Evolutionary conservation across 2,113 vertebrate genomes (phyloP), one percentile per base, ranked within the genome.

Genomic region (Macheiramphus alcinus): DNA sequence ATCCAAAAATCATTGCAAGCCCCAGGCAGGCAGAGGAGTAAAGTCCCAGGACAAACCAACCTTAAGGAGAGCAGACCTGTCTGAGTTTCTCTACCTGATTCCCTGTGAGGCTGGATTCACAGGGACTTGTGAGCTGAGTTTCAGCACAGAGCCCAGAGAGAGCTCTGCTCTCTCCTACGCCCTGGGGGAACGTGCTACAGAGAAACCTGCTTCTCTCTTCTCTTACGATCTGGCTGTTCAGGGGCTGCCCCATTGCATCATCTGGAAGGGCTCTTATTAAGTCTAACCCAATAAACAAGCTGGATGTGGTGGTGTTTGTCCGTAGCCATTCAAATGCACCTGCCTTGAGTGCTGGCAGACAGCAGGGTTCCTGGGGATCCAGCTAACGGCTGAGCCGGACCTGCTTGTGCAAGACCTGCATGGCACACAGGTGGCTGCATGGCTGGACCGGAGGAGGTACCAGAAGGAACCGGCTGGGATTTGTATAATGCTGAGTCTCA

Each of bases 331-430:
- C 1, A 12, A 22, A 23, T 1, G 1, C 29, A 5, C 4, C 43
- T 9, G 53, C 86, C 22, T 2, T 2, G 19, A 13, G 14, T 19
- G 42, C 71, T 9, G 47, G 21, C 32, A 9, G 13, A 0, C 17
- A 5, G 26, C 16, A 5, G 61, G 9, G 31, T 5, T 58, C 36
- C 27, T 29, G 62, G 27, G 31, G 12, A 16, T 14, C 11, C 67
- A 11, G 58, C 34, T 11, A 0, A 0, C 1, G 9, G 47, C 16
- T 31, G 17, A 23, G 34, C 38, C 32, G 58, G 47, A 17, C 45
- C 67, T 25, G 43, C 16, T 14, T 13, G 34, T 7, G 14, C 0
- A 0, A 40, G 32, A n/a, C 40, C 58, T 4, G 4, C 0, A 0
- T 14, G 20, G 13, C 62, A 19, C 11, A 3, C 38, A 6, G 50